Percentiles rank a stretch among this genome's conserved stretches.
These are phyloP conservation scores for Camponotus vicinus DNA, from an alignment of 1,140 invertebrate genomes.

Conservation along the genomic window DNA sequence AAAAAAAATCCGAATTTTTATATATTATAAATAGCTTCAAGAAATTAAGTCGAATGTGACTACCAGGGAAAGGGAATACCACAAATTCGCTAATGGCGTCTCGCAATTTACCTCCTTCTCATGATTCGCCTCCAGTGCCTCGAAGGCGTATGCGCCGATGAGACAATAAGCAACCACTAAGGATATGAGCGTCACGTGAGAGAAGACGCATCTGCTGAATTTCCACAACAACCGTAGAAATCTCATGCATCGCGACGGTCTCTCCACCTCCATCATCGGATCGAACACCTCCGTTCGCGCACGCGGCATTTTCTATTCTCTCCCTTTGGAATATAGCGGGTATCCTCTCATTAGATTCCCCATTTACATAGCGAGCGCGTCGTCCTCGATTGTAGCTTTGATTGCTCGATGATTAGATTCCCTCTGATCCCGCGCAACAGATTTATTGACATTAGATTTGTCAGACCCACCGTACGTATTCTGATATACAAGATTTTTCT, in stretches of 20 bases:
- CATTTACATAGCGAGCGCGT: conserved; percentile 40
- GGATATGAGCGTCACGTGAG: conserved; percentile 94
- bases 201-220: conserved; percentile 93
- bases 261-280: conserved; percentile 68
- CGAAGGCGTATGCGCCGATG: conserved; percentile 94
- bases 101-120: conserved; percentile 89
- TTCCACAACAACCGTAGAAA: conserved; percentile 90
- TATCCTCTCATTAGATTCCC: conserved; percentile 46
- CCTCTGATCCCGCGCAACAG: neutral
- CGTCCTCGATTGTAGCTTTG: conserved; percentile 19
- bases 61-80: neutral
- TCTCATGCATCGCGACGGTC: conserved; percentile 84
- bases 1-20: neutral
- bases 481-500: neutral
- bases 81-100: neutral
- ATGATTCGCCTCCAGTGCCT: conserved; percentile 91
- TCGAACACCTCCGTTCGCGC: conserved; percentile 73
- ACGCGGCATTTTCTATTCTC: conserved; percentile 63
- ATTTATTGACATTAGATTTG: conserved; percentile 4
- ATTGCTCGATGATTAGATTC: conserved; percentile 41
- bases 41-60: neutral
- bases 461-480: neutral
- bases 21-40: neutral
- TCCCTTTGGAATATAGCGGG: neutral
- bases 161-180: conserved; percentile 96